phyloP scores from a whole-genome alignment of 2,797 vertebrate species.

The Catamblyrhynchus diadema region DNA sequence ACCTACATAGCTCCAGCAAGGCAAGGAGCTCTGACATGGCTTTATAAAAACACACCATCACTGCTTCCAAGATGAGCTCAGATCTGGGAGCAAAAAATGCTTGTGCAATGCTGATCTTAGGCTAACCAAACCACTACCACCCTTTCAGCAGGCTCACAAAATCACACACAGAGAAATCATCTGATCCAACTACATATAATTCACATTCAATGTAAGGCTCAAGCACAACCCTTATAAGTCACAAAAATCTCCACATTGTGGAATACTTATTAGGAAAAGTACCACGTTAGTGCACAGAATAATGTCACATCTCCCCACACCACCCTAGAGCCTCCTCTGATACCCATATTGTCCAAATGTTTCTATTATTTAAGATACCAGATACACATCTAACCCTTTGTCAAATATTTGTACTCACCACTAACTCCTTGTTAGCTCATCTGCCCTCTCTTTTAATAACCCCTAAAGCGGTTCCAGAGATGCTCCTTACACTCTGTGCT shows the following conservation, averaged over 20 bases:
- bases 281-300: neutral
- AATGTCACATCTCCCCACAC: neutral
- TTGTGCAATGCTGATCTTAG: neutral
- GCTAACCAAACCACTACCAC: neutral
- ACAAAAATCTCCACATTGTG: neutral
- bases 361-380: neutral
- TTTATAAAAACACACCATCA: neutral
- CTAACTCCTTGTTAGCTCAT: neutral
- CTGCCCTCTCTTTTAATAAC: neutral
- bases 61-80: neutral
- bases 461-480: neutral
- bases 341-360: neutral
- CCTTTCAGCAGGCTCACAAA: neutral
- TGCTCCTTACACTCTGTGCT: accelerated
- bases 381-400: neutral
- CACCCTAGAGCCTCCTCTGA: neutral
- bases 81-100: neutral
- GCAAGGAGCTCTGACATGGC: neutral
- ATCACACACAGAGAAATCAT: neutral
- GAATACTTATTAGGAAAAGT: neutral
- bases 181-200: neutral
- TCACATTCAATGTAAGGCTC: neutral
- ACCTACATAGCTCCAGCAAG: neutral
- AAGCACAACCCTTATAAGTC: neutral
- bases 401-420: constrained; percentile 22